A percentile compares a stretch with the other conserved stretches of the same genome.
These are phyloP conservation scores for Pseudomyrmex concolor DNA, from an alignment of 1,140 invertebrate genomes.

Conservation along the genomic window DNA sequence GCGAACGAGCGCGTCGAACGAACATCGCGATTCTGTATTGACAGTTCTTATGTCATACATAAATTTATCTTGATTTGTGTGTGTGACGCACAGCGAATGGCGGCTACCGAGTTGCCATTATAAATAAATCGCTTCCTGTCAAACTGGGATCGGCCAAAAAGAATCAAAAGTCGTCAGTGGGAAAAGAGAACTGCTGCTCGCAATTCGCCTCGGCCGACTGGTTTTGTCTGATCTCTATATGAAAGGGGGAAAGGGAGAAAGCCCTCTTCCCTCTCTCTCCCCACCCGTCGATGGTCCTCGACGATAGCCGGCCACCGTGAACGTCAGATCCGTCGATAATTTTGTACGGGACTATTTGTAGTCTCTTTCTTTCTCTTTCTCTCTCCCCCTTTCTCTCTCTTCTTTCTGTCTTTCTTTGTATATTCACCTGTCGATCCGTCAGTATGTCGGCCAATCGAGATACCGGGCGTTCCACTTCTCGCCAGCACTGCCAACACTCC, in stretches of 20 bases:
- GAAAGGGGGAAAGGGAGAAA: slow-evolving; percentile 42
- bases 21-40: neutral
- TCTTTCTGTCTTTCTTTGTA: slow-evolving; percentile 13
- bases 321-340: slow-evolving; percentile 72
- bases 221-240: slow-evolving; percentile 67
- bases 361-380: neutral
- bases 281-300: slow-evolving; percentile 59
- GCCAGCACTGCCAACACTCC: slow-evolving; percentile 61
- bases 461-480: slow-evolving; percentile 71
- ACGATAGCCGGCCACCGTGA: slow-evolving; percentile 68
- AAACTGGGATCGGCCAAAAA: slow-evolving; percentile 1
- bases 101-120: slow-evolving; percentile 31
- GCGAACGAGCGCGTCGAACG: neutral
- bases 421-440: slow-evolving; percentile 75
- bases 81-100: neutral
- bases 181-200: slow-evolving; percentile 49
- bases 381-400: no score
- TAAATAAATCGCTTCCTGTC: slow-evolving; percentile 36
- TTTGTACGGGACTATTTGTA: slow-evolving; percentile 71
- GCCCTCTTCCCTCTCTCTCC: no score
- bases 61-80: slow-evolving; percentile 42
- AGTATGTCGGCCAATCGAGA: slow-evolving; percentile 62
- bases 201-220: slow-evolving; percentile 65
- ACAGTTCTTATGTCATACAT: slow-evolving; percentile 26
- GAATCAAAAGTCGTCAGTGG: slow-evolving; percentile 15